Evolutionary conservation across 1,140 invertebrate genomes (phyloP).

Genomic region (Drosophila ananassae): DNA sequence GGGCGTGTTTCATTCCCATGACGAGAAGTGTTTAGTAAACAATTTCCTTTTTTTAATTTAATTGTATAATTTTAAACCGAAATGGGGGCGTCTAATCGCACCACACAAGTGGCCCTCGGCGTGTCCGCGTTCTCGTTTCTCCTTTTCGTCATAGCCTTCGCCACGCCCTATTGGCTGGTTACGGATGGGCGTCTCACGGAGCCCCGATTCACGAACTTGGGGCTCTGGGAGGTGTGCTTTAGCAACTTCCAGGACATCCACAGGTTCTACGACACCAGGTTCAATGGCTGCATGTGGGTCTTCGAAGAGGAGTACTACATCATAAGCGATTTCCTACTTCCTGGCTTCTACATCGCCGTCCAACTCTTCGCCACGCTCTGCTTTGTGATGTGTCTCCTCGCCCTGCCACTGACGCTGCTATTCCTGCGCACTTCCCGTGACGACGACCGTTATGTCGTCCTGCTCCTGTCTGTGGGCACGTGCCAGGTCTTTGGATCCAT

Average conservation of each 20-base stretch:
- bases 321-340: slow-evolving; percentile 91
- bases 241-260: slow-evolving; percentile 92
- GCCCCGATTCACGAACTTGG: slow-evolving; percentile 92
- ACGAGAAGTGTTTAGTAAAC: slow-evolving; percentile 4
- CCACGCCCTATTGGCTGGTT: slow-evolving; percentile 96
- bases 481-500: slow-evolving; percentile 89
- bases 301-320: slow-evolving; percentile 97
- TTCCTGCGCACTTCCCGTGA: slow-evolving; percentile 91
- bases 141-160: slow-evolving; percentile 94
- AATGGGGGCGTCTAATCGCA: slow-evolving; percentile 87
- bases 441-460: slow-evolving; percentile 90
- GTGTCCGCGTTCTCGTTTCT: slow-evolving; percentile 89
- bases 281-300: slow-evolving; percentile 95
- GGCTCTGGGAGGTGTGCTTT: slow-evolving; percentile 97
- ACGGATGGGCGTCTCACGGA: slow-evolving; percentile 92
- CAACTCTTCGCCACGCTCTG: slow-evolving; percentile 96
- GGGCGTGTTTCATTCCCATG: slow-evolving; percentile 3
- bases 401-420: slow-evolving; percentile 88
- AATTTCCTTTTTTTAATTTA: background rate
- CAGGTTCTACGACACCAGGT: slow-evolving; percentile 90
- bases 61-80: slow-evolving; percentile 1
- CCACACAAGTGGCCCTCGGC: slow-evolving; percentile 88
- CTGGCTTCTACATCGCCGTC: slow-evolving; percentile 95
- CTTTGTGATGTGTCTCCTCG: slow-evolving; percentile 90
- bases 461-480: slow-evolving; percentile 90